Conservation (phyloP, 2,113 vertebrate species). For the Pangasianodon hypophthalmus region DNA sequence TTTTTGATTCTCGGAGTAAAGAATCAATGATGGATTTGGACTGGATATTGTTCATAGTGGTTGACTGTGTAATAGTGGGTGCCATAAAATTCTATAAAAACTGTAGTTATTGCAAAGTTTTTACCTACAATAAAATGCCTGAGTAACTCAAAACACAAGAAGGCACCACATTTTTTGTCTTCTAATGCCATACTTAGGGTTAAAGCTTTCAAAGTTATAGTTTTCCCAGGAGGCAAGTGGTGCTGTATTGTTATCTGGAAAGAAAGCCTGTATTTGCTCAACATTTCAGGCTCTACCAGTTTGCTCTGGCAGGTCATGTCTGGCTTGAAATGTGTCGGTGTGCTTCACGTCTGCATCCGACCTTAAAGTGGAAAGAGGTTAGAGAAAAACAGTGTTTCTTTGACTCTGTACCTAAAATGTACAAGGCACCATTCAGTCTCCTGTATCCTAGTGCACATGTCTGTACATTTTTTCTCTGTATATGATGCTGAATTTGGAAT, state of each 20-base stretch:
- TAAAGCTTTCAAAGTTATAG: neutral
- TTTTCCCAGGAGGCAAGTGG: neutral
- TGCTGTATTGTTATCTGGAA: constrained; percentile 16
- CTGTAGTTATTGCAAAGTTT: constrained; percentile 26
- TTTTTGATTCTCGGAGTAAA: neutral
- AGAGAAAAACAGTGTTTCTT: neutral
- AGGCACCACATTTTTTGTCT: neutral
- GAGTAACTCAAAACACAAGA: neutral
- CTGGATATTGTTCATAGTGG: too few relatives aligned
- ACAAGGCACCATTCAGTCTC: neutral
- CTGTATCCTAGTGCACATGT: neutral
- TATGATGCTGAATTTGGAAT: neutral
- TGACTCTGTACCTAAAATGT: neutral
- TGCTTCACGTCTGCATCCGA: constrained; percentile 12
- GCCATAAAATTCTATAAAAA: constrained; percentile 34
- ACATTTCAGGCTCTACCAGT: constrained; percentile 20
- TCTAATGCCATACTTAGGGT: neutral
- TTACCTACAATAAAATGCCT: neutral
- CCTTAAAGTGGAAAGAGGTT: constrained; percentile 29
- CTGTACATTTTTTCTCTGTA: neutral
- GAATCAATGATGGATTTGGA: neutral
- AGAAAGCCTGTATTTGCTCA: constrained; percentile 23
- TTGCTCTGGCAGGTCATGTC: constrained; percentile 14
- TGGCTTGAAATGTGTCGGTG: constrained; percentile 29
- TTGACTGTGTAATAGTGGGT: neutral